Percentiles rank a stretch among this genome's conserved stretches.
Evolutionary conservation across 2,113 vertebrate species (phyloP).

Genomic region (Ageneiosus marmoratus): DNA sequence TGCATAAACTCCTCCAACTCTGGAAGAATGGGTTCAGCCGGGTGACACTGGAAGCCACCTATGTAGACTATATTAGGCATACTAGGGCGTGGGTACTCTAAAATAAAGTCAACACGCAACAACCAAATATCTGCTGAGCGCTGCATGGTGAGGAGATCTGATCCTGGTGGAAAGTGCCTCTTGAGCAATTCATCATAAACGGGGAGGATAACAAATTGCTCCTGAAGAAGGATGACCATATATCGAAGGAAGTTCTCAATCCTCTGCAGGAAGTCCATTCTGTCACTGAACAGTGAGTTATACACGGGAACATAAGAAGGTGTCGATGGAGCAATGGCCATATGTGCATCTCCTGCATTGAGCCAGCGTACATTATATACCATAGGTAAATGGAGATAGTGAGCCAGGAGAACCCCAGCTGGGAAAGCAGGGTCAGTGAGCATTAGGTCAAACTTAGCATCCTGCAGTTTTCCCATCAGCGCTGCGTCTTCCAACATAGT

Average conservation of each 20-base stretch:
- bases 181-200: conserved; percentile 63
- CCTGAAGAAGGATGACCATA: conserved; percentile 47
- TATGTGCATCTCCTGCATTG: conserved; percentile 68
- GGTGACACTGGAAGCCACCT: conserved; percentile 72
- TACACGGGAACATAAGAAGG: conserved; percentile 69
- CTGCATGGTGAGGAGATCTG: conserved; percentile 65
- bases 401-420: conserved; percentile 66
- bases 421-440: conserved; percentile 70
- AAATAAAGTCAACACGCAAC: conserved; percentile 69
- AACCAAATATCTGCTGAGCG: conserved; percentile 70
- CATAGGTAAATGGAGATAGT: conserved; percentile 70
- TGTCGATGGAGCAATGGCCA: conserved; percentile 66
- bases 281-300: conserved; percentile 64
- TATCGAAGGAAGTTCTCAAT: conserved; percentile 66
- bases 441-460: conserved; percentile 69
- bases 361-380: conserved; percentile 75
- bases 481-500: conserved; percentile 61
- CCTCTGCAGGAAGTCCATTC: conserved; percentile 69
- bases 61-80: conserved; percentile 74
- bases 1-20: conserved; percentile 72
- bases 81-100: conserved; percentile 70
- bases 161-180: conserved; percentile 66
- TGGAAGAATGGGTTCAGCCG: conserved; percentile 55
- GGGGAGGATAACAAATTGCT: conserved; percentile 57
- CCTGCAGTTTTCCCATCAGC: conserved; percentile 59